phyloP scores from a whole-genome alignment of 2,888 invertebrate species.

The Volucella zonaria region DNA sequence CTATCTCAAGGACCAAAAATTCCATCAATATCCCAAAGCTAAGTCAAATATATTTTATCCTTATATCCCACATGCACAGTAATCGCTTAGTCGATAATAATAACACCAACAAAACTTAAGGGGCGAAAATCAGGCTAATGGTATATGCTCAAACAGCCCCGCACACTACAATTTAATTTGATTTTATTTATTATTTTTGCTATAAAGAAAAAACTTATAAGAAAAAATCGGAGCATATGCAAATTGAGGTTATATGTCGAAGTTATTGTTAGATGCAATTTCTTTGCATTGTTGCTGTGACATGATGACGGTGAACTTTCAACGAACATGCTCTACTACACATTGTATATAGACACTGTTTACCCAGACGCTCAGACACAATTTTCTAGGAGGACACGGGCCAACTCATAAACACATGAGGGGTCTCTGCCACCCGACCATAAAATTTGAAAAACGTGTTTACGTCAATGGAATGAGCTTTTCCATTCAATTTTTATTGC shows the following conservation, averaged over 20 bases:
- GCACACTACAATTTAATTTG: conserved; percentile 48
- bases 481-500: conserved; percentile 62
- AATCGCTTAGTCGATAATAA: conserved; percentile 29
- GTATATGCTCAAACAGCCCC: conserved; percentile 41
- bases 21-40: conserved; percentile 45
- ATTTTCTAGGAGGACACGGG: conserved; percentile 3
- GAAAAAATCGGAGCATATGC: conserved; percentile 59
- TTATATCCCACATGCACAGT: background rate
- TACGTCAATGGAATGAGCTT: conserved; percentile 45
- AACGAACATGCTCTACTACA: background rate
- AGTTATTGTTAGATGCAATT: conserved; percentile 64
- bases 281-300: conserved; percentile 14
- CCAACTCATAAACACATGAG: conserved; percentile 31
- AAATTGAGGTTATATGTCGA: conserved; percentile 61
- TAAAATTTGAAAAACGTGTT: conserved; percentile 57
- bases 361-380: background rate
- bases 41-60: conserved; percentile 8
- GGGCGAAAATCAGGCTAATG: conserved; percentile 39
- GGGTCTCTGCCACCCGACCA: conserved; percentile 32
- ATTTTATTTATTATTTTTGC: conserved; percentile 21
- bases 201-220: conserved; percentile 28
- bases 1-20: conserved; percentile 23
- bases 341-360: background rate
- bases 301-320: conserved; percentile 18
- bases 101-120: background rate